Base-by-base conservation (phyloP, 2,113 vertebrate genomes). In the Gymnorhina tibicen region DNA sequence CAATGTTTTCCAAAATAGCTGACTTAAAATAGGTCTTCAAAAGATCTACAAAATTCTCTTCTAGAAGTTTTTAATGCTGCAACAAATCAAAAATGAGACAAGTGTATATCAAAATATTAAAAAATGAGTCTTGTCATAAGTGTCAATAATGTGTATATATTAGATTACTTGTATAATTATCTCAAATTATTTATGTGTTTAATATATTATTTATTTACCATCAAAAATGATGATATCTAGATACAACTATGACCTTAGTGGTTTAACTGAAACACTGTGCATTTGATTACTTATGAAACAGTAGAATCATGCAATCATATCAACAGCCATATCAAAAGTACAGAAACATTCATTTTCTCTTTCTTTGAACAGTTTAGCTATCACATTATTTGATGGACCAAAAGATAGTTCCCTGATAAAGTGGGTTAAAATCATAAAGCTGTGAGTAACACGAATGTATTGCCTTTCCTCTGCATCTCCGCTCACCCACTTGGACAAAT, bases 371-470 rank as follows among this genome's bases (percentile, higher is more conserved):
- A 91, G 56, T 41, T 81, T 26, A 68, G 41, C 46, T 70, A 52
- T 41, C 64, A 49, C 41, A 46, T 55, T 73, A 85, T 83, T 58
- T 78, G 50, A 82, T 44, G 41, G 39, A 74, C 46, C 79, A 69
- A 86, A 92, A 69, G 67, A 27, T 56, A 83, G 92, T 72, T 95
- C 53, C 60, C 50, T 87, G 76, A 95, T 63, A 93, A 90, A 91
- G 73, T 30, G 55, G 37, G 85, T 93, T 83, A 83, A 72, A 87
- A 76, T 73, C 47, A 83, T 17, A 39, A 85, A 94, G 59, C 81
- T 53, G 32, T 78, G 80, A 89, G 74, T 89, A 95, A 81, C 9
- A 49, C 3, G 20, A 89, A 35, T 87, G 3, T 74, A 69, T 55
- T 58, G 77, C 70, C 76, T 87, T 85, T 88, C 64, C 53, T 79